These are phyloP conservation scores for Nesogale talazaci DNA, from an alignment of 2,113 vertebrate species.

Conservation along the genomic window DNA sequence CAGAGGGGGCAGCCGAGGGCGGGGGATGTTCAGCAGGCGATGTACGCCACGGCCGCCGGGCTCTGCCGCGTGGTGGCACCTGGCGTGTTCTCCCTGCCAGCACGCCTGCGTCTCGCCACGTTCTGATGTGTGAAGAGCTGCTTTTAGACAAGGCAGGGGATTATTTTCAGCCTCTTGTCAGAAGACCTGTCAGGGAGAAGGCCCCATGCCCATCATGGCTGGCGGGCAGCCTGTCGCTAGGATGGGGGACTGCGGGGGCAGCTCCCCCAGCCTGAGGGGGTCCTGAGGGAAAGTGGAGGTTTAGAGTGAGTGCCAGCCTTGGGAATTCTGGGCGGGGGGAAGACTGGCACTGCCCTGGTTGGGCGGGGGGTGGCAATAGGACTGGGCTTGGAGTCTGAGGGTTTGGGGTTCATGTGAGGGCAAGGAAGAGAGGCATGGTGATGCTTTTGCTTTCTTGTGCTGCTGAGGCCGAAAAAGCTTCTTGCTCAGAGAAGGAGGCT, in stretches of 20 bases:
- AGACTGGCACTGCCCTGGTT: not conserved
- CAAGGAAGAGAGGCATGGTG: not conserved
- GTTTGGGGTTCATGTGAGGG: fast-evolving
- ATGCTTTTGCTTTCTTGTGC: not conserved
- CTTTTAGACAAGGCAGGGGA: conserved; percentile 57
- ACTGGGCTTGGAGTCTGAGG: not conserved
- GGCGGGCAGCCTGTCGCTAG: not conserved
- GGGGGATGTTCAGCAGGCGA: fast-evolving
- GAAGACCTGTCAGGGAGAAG: conserved; percentile 34
- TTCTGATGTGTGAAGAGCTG: conserved; percentile 59
- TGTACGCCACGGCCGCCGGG: not conserved
- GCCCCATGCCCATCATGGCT: not conserved
- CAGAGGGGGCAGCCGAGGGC: fast-evolving
- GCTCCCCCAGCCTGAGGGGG: fast-evolving
- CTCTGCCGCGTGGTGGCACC: not conserved
- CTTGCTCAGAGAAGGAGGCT: no score
- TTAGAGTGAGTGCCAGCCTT: fast-evolving
- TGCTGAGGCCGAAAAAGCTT: not conserved
- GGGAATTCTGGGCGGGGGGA: fast-evolving
- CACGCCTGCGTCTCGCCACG: conserved; percentile 13
- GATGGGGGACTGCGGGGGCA: fast-evolving
- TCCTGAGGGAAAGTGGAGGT: no score
- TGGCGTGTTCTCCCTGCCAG: conserved; percentile 31
- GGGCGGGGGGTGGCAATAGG: fast-evolving
- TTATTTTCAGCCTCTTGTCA: conserved; percentile 77